Percentiles rank a stretch among this genome's conserved stretches.
These are phyloP conservation scores for Zhuqinia jingwanae DNA, from an alignment of 2,888 invertebrate species.

Conservation along the genomic window DNA sequence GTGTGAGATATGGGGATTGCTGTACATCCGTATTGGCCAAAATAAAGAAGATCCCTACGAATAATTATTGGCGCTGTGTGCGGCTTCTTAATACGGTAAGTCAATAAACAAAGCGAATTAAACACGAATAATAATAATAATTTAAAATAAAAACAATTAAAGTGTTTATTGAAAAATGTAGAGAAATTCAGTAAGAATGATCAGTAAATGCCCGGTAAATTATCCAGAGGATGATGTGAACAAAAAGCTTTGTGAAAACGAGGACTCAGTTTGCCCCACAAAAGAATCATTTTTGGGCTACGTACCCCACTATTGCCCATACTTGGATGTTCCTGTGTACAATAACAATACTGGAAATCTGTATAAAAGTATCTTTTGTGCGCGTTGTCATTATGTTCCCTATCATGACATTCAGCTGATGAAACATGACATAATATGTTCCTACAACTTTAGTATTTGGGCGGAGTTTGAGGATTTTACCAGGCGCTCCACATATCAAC, in stretches of 20 bases:
- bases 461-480: slow-evolving; percentile 57
- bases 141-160: background rate
- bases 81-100: slow-evolving; percentile 68
- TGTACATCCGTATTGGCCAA: slow-evolving; percentile 53
- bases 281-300: background rate
- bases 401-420: slow-evolving; percentile 46
- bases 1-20: slow-evolving; percentile 75
- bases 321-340: slow-evolving; percentile 79
- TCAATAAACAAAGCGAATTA: too few species aligned
- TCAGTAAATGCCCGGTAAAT: slow-evolving; percentile 69
- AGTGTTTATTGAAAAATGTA: slow-evolving; percentile 50
- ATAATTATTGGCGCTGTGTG: slow-evolving; percentile 69
- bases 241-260: slow-evolving; percentile 47
- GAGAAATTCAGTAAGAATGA: slow-evolving; percentile 72
- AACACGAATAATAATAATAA: too few species aligned
- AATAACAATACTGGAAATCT: slow-evolving; percentile 75
- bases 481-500: slow-evolving; percentile 52
- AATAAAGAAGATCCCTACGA: slow-evolving; percentile 32
- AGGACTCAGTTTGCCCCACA: background rate
- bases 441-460: slow-evolving; percentile 34
- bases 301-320: slow-evolving; percentile 72
- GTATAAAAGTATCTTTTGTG: slow-evolving; percentile 80
- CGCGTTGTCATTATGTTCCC: slow-evolving; percentile 79
- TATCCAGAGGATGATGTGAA: slow-evolving; percentile 31
- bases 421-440: slow-evolving; percentile 63